phyloP scores from a whole-genome alignment of 1,140 invertebrate species.

The Nasonia giraulti region DNA sequence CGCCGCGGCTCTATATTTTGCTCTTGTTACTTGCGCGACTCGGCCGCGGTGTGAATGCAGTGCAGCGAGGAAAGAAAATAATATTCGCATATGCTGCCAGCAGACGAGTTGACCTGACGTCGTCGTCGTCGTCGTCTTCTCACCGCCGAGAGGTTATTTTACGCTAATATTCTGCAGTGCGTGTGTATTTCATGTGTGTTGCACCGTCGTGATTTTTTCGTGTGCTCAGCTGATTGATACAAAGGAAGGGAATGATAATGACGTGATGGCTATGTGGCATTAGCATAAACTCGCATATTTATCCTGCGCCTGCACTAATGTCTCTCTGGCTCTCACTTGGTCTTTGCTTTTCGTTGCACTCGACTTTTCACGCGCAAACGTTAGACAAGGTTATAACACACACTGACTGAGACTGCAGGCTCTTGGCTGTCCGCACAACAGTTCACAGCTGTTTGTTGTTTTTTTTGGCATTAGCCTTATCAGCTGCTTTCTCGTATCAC shows the following conservation, averaged over 20 bases:
- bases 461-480: neutral
- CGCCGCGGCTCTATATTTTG: neutral
- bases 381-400: neutral
- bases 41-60: neutral
- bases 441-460: neutral
- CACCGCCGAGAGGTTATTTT: neutral
- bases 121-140: neutral
- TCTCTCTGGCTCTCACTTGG: neutral
- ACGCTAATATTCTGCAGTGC: neutral
- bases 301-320: neutral
- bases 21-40: neutral
- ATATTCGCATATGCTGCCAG: neutral
- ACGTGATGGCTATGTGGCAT: neutral
- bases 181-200: neutral
- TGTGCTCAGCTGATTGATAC: neutral
- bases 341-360: neutral
- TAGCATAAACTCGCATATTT: slow-evolving; percentile 10
- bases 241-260: neutral
- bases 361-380: neutral
- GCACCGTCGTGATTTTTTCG: neutral
- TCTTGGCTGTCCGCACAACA: neutral
- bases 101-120: neutral
- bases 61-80: too few species aligned
- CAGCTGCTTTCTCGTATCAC: neutral
- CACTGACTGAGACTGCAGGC: neutral